phyloP scores from a whole-genome alignment of 1,140 invertebrate species.

The Anastrepha obliqua region DNA sequence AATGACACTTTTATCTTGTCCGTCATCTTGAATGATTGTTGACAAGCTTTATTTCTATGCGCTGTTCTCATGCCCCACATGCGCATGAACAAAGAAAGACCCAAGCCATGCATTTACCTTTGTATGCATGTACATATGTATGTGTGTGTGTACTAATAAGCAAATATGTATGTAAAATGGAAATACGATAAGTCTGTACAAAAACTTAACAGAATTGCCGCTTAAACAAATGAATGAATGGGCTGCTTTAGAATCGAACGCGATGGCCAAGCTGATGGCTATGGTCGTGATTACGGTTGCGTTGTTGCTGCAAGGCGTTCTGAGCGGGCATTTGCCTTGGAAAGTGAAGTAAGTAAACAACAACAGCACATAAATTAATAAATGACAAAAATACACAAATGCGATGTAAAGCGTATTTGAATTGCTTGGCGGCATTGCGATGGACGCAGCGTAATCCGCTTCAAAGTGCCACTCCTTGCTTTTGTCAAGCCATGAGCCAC shows the following conservation, averaged over 20 bases:
- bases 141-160: too few relatives aligned
- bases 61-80: constrained; percentile 26
- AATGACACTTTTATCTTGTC: constrained; percentile 24
- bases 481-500: neutral
- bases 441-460: neutral
- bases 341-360: neutral
- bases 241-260: neutral
- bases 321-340: neutral
- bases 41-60: neutral
- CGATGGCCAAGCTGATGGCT: neutral
- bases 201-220: neutral
- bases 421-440: neutral
- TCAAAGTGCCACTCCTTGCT: neutral
- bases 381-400: neutral
- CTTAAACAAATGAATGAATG: neutral
- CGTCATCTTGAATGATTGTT: constrained; percentile 31
- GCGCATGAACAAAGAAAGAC: neutral
- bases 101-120: neutral
- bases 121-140: too few relatives aligned
- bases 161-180: neutral
- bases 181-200: neutral
- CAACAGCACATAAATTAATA: neutral
- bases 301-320: neutral
- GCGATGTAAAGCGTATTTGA: neutral
- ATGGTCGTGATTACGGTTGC: neutral